phyloP scores from a whole-genome alignment of 2,888 invertebrate genomes.

The Platycheirus albimanus region DNA sequence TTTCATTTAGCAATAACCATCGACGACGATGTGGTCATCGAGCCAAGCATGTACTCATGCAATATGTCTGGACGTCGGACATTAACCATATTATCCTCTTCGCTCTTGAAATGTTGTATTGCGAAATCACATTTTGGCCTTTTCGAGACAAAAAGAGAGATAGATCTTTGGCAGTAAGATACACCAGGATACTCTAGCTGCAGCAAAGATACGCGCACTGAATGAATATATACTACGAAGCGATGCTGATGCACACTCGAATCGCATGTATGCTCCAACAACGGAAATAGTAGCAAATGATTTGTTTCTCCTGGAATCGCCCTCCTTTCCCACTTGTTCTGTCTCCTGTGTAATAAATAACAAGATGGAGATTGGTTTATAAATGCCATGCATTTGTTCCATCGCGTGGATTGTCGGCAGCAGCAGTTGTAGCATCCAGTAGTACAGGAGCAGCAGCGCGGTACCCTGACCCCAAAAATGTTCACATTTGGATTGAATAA shows the following conservation, averaged over 20 bases:
- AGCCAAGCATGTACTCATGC: constrained; percentile 55
- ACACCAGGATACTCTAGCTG: constrained; percentile 8
- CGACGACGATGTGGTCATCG: constrained; percentile 44
- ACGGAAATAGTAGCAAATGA: constrained; percentile 72
- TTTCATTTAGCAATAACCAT: too few relatives aligned
- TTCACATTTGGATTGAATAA: constrained; percentile 72
- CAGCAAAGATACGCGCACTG: constrained; percentile 14
- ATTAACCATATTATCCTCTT: constrained; percentile 63
- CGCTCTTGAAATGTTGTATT: constrained; percentile 65
- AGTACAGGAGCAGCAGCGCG: constrained; percentile 16
- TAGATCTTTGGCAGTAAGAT: constrained; percentile 1
- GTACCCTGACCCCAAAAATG: constrained; percentile 47
- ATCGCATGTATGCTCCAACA: constrained; percentile 42
- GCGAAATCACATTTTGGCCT: constrained; percentile 64
- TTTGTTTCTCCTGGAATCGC: constrained; percentile 66
- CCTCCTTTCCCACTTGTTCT: constrained; percentile 34
- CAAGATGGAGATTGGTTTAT: constrained; percentile 74
- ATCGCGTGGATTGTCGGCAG: constrained; percentile 52
- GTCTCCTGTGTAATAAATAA: constrained; percentile 71
- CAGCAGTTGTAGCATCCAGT: too few relatives aligned
- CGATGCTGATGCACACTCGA: not conserved
- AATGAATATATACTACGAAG: not conserved
- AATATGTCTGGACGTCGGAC: constrained; percentile 69
- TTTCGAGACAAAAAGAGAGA: not conserved
- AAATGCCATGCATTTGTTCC: constrained; percentile 70